phyloP scores from a whole-genome alignment of 2,113 vertebrate genomes.

The rabbit (Oryctolagus cuniculus) region mOryCun1.1 NC_091432.1:18774501-18775000 shows the following conservation, averaged over 20 bases:
- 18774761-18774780: background rate
- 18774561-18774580: background rate
- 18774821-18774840: background rate
- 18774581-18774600: conserved; percentile 6
- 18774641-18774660: background rate
- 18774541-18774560: background rate
- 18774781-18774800: background rate
- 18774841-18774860: background rate
- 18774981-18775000: background rate
- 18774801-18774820: background rate
- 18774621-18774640: background rate
- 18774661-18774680: background rate
- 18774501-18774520: too few relatives aligned
- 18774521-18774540: background rate
- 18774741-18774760: background rate
- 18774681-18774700: background rate
- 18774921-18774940: too few relatives aligned
- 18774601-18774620: background rate
- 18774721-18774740: background rate
- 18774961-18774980: background rate
- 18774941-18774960: background rate
- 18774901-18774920: background rate
- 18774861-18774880: background rate
- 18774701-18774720: background rate
- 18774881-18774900: background rate